phyloP scores from a whole-genome alignment of 2,888 invertebrate genomes.

The Meloe dianella region DNA sequence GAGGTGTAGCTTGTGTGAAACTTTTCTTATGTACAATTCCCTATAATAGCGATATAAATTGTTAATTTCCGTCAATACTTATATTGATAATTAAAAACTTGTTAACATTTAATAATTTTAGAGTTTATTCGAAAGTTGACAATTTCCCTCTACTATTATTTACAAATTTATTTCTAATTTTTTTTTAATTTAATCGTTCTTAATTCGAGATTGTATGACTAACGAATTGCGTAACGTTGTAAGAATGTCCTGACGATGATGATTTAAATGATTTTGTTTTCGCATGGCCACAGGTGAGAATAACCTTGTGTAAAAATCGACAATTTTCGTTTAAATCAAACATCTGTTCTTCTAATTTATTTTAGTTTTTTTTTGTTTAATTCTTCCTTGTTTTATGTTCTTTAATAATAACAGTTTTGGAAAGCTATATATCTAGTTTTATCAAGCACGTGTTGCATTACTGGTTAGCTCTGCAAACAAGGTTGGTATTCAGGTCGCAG shows the following conservation, averaged over 20 bases:
- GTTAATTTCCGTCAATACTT: not conserved
- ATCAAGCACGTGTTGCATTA: slow-evolving; percentile 44
- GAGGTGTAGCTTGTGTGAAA: slow-evolving; percentile 11
- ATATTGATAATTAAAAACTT: not conserved
- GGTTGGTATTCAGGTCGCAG: slow-evolving; percentile 56
- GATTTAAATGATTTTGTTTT: slow-evolving; percentile 15
- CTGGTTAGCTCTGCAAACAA: slow-evolving; percentile 43
- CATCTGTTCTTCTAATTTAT: not conserved
- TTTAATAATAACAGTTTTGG: slow-evolving; percentile 25
- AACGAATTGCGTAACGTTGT: slow-evolving; percentile 17
- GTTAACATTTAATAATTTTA: not conserved
- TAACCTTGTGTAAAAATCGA: slow-evolving; percentile 20
- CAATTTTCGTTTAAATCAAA: slow-evolving; percentile 8
- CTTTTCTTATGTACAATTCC: not conserved
- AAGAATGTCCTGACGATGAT: slow-evolving; percentile 15
- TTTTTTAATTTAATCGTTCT: too few species aligned
- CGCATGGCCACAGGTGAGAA: slow-evolving; percentile 24
- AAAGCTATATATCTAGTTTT: slow-evolving; percentile 33
- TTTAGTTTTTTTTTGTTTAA: too few species aligned
- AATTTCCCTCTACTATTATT: not conserved
- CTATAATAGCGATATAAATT: not conserved
- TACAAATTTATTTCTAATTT: not conserved
- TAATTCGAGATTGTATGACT: slow-evolving; percentile 13
- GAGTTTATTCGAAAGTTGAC: not conserved
- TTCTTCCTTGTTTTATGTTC: not conserved